These are phyloP conservation scores for Drosophila equinoxialis DNA, from an alignment of 1,140 invertebrate genomes.

Conservation along the genomic window DNA sequence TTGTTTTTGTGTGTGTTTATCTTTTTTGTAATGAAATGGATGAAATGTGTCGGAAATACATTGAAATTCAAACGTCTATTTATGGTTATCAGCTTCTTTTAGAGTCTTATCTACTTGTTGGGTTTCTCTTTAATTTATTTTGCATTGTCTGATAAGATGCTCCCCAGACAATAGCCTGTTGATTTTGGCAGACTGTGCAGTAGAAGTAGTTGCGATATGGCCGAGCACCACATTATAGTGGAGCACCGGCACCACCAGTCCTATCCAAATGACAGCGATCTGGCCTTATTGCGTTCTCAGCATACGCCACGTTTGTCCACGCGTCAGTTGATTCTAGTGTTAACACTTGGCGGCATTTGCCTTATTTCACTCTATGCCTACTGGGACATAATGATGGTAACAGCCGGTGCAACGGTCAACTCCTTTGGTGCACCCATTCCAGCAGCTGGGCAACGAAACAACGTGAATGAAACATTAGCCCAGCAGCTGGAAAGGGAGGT, in stretches of 20 bases:
- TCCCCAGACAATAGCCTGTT: too few species aligned
- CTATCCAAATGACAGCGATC: not conserved
- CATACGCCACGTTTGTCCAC: constrained; percentile 6
- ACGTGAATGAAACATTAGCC: constrained; percentile 34
- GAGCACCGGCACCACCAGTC: constrained; percentile 16
- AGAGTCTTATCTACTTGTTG: constrained; percentile 30
- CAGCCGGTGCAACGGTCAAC: not conserved
- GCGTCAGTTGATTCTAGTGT: constrained; percentile 20
- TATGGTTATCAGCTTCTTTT: not conserved
- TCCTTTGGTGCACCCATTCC: not conserved
- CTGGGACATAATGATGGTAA: constrained; percentile 57
- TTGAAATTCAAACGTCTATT: not conserved
- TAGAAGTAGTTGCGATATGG: constrained; percentile 40
- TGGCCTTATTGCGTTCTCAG: not conserved
- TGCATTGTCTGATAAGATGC: not conserved
- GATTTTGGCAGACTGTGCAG: not conserved
- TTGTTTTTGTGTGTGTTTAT: not conserved
- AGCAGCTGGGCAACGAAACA: not conserved
- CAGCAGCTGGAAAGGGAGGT: constrained; percentile 84
- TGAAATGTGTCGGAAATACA: constrained; percentile 3
- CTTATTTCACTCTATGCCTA: constrained; percentile 44
- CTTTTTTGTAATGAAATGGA: not conserved
- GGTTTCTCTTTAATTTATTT: not conserved
- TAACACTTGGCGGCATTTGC: constrained; percentile 6
- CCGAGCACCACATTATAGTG: constrained; percentile 40